phyloP scores from a whole-genome alignment of 2,797 vertebrate species.

The Taeniopygia guttata region DNA sequence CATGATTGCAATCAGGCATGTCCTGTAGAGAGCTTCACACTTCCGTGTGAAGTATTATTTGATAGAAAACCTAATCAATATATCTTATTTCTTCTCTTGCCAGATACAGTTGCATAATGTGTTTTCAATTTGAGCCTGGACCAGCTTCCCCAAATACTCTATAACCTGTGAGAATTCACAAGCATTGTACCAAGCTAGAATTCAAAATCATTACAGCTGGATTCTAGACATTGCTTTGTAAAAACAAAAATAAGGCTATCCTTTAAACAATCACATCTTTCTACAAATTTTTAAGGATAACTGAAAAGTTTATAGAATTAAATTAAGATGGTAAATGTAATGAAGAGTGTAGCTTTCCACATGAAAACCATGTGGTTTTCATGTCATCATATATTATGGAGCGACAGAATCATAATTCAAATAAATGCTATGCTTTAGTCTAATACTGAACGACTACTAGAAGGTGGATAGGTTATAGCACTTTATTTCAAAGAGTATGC shows the following conservation, averaged over 20 bases:
- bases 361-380: neutral
- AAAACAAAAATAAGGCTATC: neutral
- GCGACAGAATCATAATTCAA: neutral
- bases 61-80: conserved; percentile 50
- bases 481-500: neutral
- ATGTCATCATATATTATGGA: neutral
- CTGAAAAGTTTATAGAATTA: neutral
- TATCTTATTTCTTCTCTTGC: conserved; percentile 42
- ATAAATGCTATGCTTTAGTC: neutral
- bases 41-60: conserved; percentile 37
- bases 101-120: conserved; percentile 36
- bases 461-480: neutral
- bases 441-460: neutral
- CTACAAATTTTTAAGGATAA: neutral
- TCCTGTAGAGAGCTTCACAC: conserved; percentile 16
- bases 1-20: neutral
- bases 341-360: neutral
- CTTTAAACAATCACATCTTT: neutral
- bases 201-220: neutral
- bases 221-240: neutral
- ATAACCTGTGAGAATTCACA: neutral
- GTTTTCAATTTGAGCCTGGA: conserved; percentile 12
- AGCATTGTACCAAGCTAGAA: neutral
- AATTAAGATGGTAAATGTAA: neutral
- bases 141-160: conserved; percentile 25